Evolutionary conservation across 1,140 invertebrate species (phyloP).

Genomic region (Sinella curviseta): DNA sequence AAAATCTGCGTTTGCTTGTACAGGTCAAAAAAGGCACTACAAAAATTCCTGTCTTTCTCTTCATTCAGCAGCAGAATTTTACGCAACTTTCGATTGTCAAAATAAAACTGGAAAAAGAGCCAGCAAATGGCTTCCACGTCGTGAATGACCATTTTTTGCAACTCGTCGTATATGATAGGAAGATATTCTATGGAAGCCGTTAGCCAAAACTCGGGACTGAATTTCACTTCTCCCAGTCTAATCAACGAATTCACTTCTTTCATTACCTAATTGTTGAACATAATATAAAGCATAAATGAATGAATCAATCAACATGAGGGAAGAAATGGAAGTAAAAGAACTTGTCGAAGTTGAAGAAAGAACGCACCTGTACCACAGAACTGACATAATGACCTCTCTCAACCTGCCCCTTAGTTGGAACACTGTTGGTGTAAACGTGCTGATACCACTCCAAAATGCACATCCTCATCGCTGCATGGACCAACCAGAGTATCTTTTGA

Average conservation of each 20-base stretch:
- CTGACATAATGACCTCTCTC: not conserved
- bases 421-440: not conserved
- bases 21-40: conserved; percentile 37
- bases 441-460: conserved; percentile 45
- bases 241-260: conserved; percentile 37
- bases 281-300: not conserved
- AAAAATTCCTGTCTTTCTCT: conserved; percentile 24
- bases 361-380: not conserved
- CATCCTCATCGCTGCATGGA: conserved; percentile 34
- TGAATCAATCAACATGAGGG: not conserved
- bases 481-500: conserved; percentile 21
- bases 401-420: not conserved
- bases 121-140: conserved; percentile 42
- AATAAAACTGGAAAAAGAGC: conserved; percentile 17
- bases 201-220: conserved; percentile 39
- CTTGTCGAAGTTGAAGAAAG: no score
- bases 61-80: conserved; percentile 24
- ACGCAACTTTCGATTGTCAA: conserved; percentile 34
- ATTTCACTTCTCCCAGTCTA: conserved; percentile 28
- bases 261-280: conserved; percentile 29
- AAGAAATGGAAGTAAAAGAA: no score
- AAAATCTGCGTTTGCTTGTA: conserved; percentile 43
- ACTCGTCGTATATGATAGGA: conserved; percentile 43
- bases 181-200: conserved; percentile 31
- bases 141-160: conserved; percentile 47